Conservation (phyloP, 2,113 vertebrate genomes). For the Eublepharis macularius region DNA sequence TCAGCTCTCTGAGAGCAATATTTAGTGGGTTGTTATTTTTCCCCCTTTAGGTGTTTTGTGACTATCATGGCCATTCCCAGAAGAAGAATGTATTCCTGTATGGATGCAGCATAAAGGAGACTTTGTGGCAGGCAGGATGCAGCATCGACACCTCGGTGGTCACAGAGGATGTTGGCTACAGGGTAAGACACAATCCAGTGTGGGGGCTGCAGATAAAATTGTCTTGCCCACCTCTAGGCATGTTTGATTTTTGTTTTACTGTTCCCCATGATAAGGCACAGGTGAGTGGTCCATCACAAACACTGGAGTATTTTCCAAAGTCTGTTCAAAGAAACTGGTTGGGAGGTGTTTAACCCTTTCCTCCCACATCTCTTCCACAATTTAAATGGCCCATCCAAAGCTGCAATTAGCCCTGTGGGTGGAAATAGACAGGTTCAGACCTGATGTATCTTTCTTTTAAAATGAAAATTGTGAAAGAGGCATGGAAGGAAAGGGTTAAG, state of each 20-base stretch:
- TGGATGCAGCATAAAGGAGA: conserved; percentile 92
- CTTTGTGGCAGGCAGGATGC: conserved; percentile 87
- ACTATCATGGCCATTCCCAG: conserved; percentile 93
- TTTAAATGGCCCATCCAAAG: not conserved
- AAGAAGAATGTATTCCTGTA: conserved; percentile 94
- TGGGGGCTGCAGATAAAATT: not conserved
- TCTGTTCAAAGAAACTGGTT: no score
- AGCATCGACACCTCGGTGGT: conserved; percentile 70
- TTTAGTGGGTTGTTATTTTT: not conserved
- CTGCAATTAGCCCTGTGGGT: no score
- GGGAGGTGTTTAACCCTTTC: no score
- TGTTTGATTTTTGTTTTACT: not conserved
- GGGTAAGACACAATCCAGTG: conserved; percentile 70
- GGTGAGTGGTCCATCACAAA: not conserved
- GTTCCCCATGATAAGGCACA: not conserved
- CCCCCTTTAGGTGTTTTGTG: conserved; percentile 87
- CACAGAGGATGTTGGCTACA: conserved; percentile 86
- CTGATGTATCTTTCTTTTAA: no score
- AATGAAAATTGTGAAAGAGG: no score
- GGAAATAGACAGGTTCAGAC: no score
- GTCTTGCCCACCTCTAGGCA: no score
- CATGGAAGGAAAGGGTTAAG: no score
- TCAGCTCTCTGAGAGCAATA: no score
- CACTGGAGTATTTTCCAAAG: no score
- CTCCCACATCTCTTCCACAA: not conserved